Percentiles rank a stretch among this genome's conserved stretches.
phyloP scores from a whole-genome alignment of 2,113 vertebrate species.

The Sminthopsis crassicaudata region DNA sequence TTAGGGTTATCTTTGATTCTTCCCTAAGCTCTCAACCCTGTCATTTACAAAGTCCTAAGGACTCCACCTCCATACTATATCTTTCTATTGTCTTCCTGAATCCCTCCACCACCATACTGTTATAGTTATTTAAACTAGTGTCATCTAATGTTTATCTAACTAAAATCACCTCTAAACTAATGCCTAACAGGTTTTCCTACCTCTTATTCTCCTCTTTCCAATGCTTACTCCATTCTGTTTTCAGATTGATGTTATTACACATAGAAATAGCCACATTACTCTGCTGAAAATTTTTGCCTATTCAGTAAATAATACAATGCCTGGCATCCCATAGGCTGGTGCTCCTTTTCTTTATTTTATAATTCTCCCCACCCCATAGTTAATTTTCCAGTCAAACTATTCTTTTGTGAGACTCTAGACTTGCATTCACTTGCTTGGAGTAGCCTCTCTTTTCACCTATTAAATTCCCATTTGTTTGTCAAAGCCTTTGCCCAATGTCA shows the following conservation, averaged over 20 bases:
- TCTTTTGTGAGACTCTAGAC: background rate
- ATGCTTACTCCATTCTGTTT: background rate
- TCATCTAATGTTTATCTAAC: background rate
- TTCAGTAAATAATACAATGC: background rate
- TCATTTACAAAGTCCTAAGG: background rate
- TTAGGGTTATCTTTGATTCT: background rate
- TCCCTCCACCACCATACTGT: background rate
- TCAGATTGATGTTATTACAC: background rate
- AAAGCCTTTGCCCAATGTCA: background rate
- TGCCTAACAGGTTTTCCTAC: background rate
- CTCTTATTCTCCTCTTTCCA: background rate
- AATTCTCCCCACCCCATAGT: background rate
- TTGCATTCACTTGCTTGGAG: background rate
- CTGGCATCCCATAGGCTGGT: background rate
- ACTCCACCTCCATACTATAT: background rate
- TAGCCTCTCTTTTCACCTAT: background rate
- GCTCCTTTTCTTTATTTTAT: background rate
- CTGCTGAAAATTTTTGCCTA: background rate
- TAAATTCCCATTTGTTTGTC: background rate
- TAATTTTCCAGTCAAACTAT: background rate
- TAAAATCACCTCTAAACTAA: background rate
- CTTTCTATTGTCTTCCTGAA: background rate
- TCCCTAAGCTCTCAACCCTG: background rate
- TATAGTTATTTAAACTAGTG: background rate
- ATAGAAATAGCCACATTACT: background rate